A percentile compares a stretch with the other conserved stretches of the same genome.
These are phyloP conservation scores for Pycnonotus jocosus DNA, from an alignment of 2,113 vertebrate species.

Conservation along the genomic window DNA sequence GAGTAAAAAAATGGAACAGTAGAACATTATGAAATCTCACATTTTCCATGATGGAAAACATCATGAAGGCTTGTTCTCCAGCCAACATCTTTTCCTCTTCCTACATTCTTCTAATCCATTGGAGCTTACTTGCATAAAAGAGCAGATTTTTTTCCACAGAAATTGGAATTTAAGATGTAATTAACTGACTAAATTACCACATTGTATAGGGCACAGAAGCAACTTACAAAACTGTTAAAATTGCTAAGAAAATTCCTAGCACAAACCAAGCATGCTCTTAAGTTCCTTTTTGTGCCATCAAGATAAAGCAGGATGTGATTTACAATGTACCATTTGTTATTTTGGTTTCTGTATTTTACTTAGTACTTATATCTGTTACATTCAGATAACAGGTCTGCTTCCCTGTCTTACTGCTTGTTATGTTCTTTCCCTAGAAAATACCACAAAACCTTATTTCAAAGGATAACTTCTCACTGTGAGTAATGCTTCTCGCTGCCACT, in stretches of 20 bases:
- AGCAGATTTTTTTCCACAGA: neutral
- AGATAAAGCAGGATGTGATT: neutral
- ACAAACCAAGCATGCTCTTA: neutral
- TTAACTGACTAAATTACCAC: neutral
- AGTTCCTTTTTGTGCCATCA: neutral
- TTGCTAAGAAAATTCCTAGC: neutral
- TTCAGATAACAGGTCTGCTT: neutral
- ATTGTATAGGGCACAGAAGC: neutral
- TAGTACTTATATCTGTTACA: neutral
- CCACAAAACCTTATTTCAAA: neutral
- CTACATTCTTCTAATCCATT: neutral
- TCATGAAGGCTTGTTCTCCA: neutral
- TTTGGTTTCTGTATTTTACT: neutral
- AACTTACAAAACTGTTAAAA: neutral
- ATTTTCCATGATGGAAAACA: neutral
- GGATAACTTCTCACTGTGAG: neutral
- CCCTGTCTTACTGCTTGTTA: neutral
- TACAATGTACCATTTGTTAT: neutral
- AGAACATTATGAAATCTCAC: neutral
- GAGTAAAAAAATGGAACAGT: too few relatives aligned
- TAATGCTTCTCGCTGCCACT: neutral
- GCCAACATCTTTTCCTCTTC: neutral
- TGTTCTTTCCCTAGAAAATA: neutral
- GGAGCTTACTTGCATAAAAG: neutral
- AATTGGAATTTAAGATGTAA: neutral